Base-by-base conservation (phyloP, 2,113 vertebrate genomes). In the Xiphias gladius region DNA sequence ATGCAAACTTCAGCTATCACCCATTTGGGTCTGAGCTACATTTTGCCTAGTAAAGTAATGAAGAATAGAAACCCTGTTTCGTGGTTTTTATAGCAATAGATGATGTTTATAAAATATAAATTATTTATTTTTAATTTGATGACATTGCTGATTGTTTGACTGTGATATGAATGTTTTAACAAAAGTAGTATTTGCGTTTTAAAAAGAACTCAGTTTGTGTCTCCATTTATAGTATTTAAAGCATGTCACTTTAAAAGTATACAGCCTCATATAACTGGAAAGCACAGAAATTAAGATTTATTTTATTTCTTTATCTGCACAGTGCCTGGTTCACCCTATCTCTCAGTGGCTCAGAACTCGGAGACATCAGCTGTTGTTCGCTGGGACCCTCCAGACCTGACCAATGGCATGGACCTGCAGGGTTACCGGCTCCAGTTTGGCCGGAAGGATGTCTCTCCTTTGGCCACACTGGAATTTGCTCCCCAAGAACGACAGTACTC, bases 391-490 rank as follows among this genome's bases (percentile, higher is more conserved):
- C 96, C 78, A n/a, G 97, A 97, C 79, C 94, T 96, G 24, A 94
- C 95, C 4, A 94, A 94, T 0, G 96, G 96, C 79, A 95, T 96
- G 90, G 96, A 97, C 82, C 95, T 99, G 71, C 91, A 97, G 83
- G 98, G 98, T 85, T 99, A 98, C 93, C 96, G 97, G 26, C 96
- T 99, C 28, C 97, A 97, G 91, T 98, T 99, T 12, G 97, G 98
- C 89, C 97, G 97, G 22, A 95, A 96, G 86, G 97, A 99, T 52
- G 80, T 96, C 0, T 76, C 87, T 0, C 97, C 97, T 1, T 93
- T 97, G 87, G 96, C 97, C 71, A 97, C 97, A 0, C 83, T 99
- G 93, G 98, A 99, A 74, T 97, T 99, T 90, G 71, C 93, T 0
- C 91, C 96, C 1, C 91, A 94, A 39, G 96, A 99, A 88, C 94